These are phyloP conservation scores for Drosophila nigrodunni DNA, from an alignment of 1,140 invertebrate species.

Conservation along the genomic window DNA sequence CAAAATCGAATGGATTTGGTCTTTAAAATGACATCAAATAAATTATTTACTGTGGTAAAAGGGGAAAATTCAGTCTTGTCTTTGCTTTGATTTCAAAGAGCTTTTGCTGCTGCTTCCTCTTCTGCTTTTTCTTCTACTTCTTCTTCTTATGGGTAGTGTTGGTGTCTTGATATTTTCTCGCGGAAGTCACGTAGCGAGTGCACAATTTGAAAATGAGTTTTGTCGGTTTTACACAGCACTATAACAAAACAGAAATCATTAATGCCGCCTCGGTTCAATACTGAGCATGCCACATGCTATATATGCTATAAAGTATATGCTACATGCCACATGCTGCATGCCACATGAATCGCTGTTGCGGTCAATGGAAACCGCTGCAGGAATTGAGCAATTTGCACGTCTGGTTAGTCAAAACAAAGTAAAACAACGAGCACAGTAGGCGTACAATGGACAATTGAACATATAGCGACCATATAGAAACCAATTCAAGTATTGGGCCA, in stretches of 20 bases:
- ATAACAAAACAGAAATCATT: slow-evolving; percentile 65
- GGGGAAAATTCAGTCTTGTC: not conserved
- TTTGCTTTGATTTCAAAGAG: not conserved
- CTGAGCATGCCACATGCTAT: slow-evolving; percentile 36
- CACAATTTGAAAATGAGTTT: slow-evolving; percentile 83
- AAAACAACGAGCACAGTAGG: slow-evolving; percentile 59
- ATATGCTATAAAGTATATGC: slow-evolving; percentile 16
- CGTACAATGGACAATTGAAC: slow-evolving; percentile 56
- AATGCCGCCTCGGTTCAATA: slow-evolving; percentile 44
- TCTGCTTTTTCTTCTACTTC: not conserved
- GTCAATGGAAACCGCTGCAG: slow-evolving; percentile 76
- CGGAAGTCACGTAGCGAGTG: slow-evolving; percentile 77
- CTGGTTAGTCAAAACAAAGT: slow-evolving; percentile 74
- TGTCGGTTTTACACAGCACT: slow-evolving; percentile 68
- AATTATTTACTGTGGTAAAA: slow-evolving; percentile 1
- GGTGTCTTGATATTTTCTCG: slow-evolving; percentile 65
- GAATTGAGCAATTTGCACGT: slow-evolving; percentile 81
- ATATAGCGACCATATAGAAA: slow-evolving; percentile 41
- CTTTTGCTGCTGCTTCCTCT: not conserved
- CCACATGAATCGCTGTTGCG: slow-evolving; percentile 57
- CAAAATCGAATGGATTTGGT: slow-evolving; percentile 1
- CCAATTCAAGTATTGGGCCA: slow-evolving; percentile 50
- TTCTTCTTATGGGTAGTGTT: not conserved
- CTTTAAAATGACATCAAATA: not conserved
- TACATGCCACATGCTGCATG: slow-evolving; percentile 24